Base-by-base conservation (phyloP, 2,113 vertebrate genomes). In the Sphyrna mokarran region DNA sequence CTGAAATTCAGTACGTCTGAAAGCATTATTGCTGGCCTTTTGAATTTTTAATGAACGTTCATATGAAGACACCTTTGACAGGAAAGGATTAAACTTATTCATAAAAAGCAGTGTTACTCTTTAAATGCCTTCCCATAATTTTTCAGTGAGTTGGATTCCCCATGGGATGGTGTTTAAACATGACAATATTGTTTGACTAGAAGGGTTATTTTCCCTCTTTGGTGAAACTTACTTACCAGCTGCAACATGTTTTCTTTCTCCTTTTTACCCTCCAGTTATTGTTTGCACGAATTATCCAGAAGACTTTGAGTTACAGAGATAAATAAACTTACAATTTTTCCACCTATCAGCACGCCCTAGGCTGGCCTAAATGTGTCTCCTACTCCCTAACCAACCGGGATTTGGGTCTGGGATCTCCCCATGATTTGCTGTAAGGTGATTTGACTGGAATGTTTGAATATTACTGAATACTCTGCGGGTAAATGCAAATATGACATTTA, bases 401-500 rank as follows among this genome's bases (percentile, higher is more conserved):
- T 90, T 90, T 90, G 58, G 26, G 33, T 91, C n/a, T 61, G 58
- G 54, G 58, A 16, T n/a, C 29, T 91, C 29, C n/a, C 89, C n/a
- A 14, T 66, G 6, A 29, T 66, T 91, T 33, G 1, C 58, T 91
- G 18, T 91, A 63, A 33, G 58, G 37, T 66, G 1, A 66, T 91
- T 66, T 61, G 54, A 91, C 58, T 66, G 89, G 58, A 91, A 91
- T 91, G 11, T 91, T 91, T 37, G 89, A n/a, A 66, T 33, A 61
- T 61, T 14, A n/a, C 29, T 18, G 58, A 91, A 33, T 2, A 91
- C 58, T 66, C 61, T 91, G 29, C 33, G 58, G 58, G 54, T 48
- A 86, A 66, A 66, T 91, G 58, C 63, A 91, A 66, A 91, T 91
- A 20, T 91, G 89, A 91, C 29, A 61, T 11, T 91, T 91, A 33